A percentile compares a stretch with the other conserved stretches of the same genome.
These are phyloP conservation scores for Pseudorhiza aurosa DNA, from an alignment of 30 jellyfish, hydroid and myxozoan species.

Conservation along the genomic window DNA sequence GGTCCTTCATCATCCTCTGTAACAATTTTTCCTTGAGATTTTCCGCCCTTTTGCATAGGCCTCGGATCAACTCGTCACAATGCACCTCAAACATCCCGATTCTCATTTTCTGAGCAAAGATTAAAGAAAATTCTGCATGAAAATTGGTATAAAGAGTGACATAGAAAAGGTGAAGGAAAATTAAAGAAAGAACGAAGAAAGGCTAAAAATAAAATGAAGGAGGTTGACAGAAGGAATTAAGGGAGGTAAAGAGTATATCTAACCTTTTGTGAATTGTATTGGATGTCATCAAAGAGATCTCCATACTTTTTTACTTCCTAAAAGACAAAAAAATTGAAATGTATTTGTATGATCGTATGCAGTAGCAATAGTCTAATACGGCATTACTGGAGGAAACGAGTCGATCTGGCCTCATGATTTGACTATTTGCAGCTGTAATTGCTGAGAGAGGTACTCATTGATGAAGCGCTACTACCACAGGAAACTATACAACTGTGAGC, in stretches of 20 bases:
- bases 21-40: constrained; percentile 69
- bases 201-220: background rate
- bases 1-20: constrained; percentile 92
- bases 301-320: constrained; percentile 81
- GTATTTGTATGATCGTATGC: too few relatives aligned
- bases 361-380: too few relatives aligned
- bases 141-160: background rate
- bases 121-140: background rate
- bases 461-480: too few relatives aligned
- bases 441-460: too few relatives aligned
- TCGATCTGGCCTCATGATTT: too few relatives aligned
- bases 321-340: too few relatives aligned
- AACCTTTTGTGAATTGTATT: constrained; percentile 85
- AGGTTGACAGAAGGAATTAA: background rate
- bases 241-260: background rate
- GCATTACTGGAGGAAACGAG: too few relatives aligned
- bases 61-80: constrained; percentile 91
- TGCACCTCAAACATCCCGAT: constrained; percentile 95
- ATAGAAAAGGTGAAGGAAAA: background rate
- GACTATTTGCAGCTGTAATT: too few relatives aligned
- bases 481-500: too few relatives aligned
- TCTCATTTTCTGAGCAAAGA: constrained; percentile 43
- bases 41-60: constrained; percentile 88
- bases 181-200: background rate
- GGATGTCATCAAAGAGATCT: constrained; percentile 76